Evolutionary conservation across 2,797 vertebrate species (phyloP), one percentile per base, ranked within the genome.

Genomic region (Gila robusta): DNA sequence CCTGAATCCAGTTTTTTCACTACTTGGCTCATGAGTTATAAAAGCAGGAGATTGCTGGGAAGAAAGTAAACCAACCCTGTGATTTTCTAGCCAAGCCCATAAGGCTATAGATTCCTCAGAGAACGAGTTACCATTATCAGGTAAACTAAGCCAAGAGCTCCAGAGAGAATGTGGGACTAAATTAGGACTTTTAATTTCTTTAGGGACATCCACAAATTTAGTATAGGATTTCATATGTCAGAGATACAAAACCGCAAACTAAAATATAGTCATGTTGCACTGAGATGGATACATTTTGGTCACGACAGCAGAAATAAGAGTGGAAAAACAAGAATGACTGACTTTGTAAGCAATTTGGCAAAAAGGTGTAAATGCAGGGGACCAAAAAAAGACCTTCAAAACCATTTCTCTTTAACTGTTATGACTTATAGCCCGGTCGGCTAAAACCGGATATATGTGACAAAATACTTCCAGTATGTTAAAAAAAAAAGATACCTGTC

Each of bases 31-130:
- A 23, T 54, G 6, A 21, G n/a, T 52, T 78, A 77, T 80, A 83
- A 85, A 87, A 26, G 47, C 37, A 79, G 41, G 19, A 86, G 77
- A 81, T 62, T 67, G 49, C 12, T 23, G 16, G 41, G 23, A 79
- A 66, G 10, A 59, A 16, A 62, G 64, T 79, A 76, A 86, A 88
- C 74, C 80, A 72, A 84, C 76, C 76, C 21, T 70, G 41, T 66
- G 41, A 86, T 70, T 82, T 71, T 79, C 49, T 78, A 41, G 23
- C 10, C 70, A 71, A 80, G 71, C 14, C 2, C 41, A 56, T 4
- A 54, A 82, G 82, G 37, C 39, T 49, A 66, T 49, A 79, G 84
- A 72, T 74, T 82, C 85, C 79, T 89, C 67, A 16, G 49, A 70
- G 67, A 74, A 56, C 37, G 44, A 70, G 59, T 80, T 70, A 37